A percentile compares a stretch with the other conserved stretches of the same genome.
Conservation (phyloP, 2,797 vertebrate genomes). For the Enteromius radiatus region DNA sequence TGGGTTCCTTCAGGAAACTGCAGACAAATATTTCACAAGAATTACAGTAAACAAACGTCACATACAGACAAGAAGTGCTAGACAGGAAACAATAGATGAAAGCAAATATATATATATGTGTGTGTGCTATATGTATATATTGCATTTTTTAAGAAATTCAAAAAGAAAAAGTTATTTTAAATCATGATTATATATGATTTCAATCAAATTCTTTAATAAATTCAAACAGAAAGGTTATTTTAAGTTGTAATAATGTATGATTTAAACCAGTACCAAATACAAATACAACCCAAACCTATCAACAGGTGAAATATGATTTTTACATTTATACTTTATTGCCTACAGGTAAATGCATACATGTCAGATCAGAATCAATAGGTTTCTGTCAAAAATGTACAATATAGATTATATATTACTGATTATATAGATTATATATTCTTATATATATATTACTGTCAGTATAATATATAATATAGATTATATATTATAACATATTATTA, state of each 20-base stretch:
- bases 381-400: neutral
- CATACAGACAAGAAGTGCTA: neutral
- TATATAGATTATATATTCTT: no score
- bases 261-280: neutral
- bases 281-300: neutral
- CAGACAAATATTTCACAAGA: neutral
- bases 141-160: neutral
- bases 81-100: neutral
- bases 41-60: neutral
- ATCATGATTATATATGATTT: no score
- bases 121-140: neutral
- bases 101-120: no score
- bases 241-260: neutral
- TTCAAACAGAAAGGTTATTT: neutral
- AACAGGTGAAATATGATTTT: neutral
- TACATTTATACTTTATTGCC: neutral
- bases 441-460: neutral
- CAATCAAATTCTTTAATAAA: neutral
- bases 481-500: neutral
- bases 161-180: neutral
- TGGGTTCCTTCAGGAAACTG: neutral
- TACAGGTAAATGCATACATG: neutral
- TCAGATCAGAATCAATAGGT: slow-evolving; percentile 2
- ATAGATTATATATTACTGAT: no score
- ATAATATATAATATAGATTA: neutral